Evolutionary conservation across 2,888 invertebrate species (phyloP), one percentile per base, ranked within the genome.

Genomic region (Lasioglossum marginatum): DNA sequence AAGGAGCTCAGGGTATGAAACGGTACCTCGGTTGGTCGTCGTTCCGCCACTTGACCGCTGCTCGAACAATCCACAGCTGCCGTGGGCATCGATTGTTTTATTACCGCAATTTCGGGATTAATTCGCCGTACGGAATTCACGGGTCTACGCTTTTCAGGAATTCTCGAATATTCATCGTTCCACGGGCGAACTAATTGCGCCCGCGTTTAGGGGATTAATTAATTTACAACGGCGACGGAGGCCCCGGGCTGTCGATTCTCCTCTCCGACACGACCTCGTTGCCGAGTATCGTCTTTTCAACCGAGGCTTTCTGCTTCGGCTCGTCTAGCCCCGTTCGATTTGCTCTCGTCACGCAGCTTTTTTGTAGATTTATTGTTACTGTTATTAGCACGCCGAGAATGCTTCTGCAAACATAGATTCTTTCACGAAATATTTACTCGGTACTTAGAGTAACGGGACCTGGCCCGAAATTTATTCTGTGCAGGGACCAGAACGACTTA

Each of bases 41-140:
- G 80, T 88, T 81, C 71, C 75, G 68, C 81, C 79, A 81, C 83
- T 81, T 81, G 79, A 37, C 82, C 77, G 75, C 34, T 73, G 45
- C 83, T 74, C 70, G 73, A 70, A 77, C 78, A 60, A 43, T 31
- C 40, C 45, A 31, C 72, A 52, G 27, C 79, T 73, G 34, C 77
- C 76, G 34, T 34, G 66, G 63, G 81, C 83, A 81, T 89, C 89
- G 85, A 92, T 92, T 91, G 89, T 90, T 93, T 92, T 91, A 92
- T 92, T 91, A 85, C 86, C 78, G 84, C 88, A 87, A 92, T 92
- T 91, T 86, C 87, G 82, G 84, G 87, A 92, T 93, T 92, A 91
- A 92, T 91, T 91, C 89, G 79, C 34, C 43, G 73, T 74, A 66
- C 75, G 77, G 81, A 60, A 88, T 86, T 90, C 88, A 80, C 68